These are phyloP conservation scores for Xenopus petersii DNA, from an alignment of 2,797 vertebrate genomes.

Conservation along the genomic window DNA sequence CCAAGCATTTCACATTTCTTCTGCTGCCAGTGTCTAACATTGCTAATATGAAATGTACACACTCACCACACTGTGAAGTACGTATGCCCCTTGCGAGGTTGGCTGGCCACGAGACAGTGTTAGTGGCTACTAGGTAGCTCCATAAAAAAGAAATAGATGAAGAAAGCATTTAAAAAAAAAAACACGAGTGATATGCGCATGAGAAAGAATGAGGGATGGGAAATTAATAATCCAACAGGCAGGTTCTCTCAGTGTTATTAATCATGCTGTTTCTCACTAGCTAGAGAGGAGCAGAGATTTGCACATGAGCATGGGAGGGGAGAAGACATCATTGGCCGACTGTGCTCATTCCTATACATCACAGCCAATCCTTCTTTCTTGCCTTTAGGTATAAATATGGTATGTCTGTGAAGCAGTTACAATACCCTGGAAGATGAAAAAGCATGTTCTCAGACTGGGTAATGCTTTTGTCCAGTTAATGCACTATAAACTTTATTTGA, in stretches of 20 bases:
- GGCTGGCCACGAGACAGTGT: slow-evolving; percentile 62
- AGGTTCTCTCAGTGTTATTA: slow-evolving; percentile 78
- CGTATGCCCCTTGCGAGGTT: slow-evolving; percentile 62
- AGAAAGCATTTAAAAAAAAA: slow-evolving; percentile 53
- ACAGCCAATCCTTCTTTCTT: slow-evolving; percentile 70
- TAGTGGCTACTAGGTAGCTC: slow-evolving; percentile 68
- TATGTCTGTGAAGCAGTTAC: slow-evolving; percentile 70
- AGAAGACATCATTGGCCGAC: slow-evolving; percentile 68
- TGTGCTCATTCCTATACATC: slow-evolving; percentile 69
- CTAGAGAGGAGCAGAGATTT: slow-evolving; percentile 66
- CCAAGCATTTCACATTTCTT: slow-evolving; percentile 56
- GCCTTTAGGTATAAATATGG: slow-evolving; percentile 68
- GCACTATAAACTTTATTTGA: slow-evolving; percentile 86
- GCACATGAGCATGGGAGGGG: slow-evolving; percentile 71
- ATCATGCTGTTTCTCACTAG: slow-evolving; percentile 74
- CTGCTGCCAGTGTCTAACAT: slow-evolving; percentile 53
- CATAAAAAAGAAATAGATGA: slow-evolving; percentile 55
- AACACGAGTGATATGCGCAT: slow-evolving; percentile 61
- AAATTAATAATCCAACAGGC: slow-evolving; percentile 87
- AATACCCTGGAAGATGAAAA: slow-evolving; percentile 69
- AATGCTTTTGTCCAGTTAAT: slow-evolving; percentile 72
- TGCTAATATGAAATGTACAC: slow-evolving; percentile 62
- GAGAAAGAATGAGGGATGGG: slow-evolving; percentile 66
- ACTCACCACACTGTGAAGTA: slow-evolving; percentile 78
- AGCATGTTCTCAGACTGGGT: slow-evolving; percentile 64